Base-by-base conservation (phyloP, 2,113 vertebrate genomes). In the Fulica atra region DNA sequence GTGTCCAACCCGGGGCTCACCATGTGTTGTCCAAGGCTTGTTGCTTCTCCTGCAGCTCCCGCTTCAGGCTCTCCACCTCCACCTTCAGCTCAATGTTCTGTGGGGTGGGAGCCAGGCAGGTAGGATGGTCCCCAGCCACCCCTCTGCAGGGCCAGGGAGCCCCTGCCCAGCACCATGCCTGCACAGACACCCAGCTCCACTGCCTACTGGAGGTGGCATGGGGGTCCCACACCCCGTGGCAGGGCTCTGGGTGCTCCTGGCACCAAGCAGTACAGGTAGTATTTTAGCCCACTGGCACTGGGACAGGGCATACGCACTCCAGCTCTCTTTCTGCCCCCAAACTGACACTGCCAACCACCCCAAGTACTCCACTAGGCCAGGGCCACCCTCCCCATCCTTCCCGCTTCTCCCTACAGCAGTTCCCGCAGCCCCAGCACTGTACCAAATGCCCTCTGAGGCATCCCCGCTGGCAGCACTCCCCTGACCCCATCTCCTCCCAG, bases 51-150 rank as follows among this genome's bases (percentile, higher is more conserved):
- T 98, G 98, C 18, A 99, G 98, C 48, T 99, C 99, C 92, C 98
- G 98, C 91, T 99, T 99, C 98, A 99, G 95, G 97, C 99, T 99
- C 96, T 99, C 99, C 80, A 99, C 98, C 89, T 99, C 98, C 11
- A 99, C 99, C 96, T 99, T 99, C 97, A 99, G 93, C 97, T 99
- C 99, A 7, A 99, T 99, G 97, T 99, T 99, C 99, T 99, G 94
- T 3, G 2, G 81, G 81, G 68, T 2, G 6, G 73, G 24, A 87
- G 57, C 38, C 38, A 86, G 35, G 20, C 3, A 4, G 61, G 17
- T 54, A 71, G 65, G 53, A 78, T 63, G 28, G 11, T 53, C 51
- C 14, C 51, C 51, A 53, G 51, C 7, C 51, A 53, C 26, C 25
- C 51, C 25, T 53, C 25, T 53, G 51, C 25, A 26, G 14, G 51